These are phyloP conservation scores for Masticophis lateralis DNA, from an alignment of 2,797 vertebrate genomes.

Conservation along the genomic window DNA sequence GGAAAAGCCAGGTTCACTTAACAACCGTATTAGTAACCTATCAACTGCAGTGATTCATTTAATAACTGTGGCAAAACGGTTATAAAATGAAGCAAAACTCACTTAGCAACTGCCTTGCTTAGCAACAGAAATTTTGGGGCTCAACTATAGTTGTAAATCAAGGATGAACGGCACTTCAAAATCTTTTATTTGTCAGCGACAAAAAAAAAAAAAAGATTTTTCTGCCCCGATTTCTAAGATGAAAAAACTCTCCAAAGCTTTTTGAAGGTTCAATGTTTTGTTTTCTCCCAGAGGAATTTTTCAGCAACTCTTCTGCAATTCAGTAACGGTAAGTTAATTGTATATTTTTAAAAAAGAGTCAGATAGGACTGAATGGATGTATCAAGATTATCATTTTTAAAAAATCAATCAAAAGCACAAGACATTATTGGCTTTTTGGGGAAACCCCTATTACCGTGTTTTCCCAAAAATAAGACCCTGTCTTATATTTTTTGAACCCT, in stretches of 20 bases:
- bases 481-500: too few species aligned
- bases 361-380: background rate
- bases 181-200: background rate
- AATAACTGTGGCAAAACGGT: background rate
- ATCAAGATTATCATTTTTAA: background rate
- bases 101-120: background rate
- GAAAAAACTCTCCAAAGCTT: conserved; percentile 7
- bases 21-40: background rate
- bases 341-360: background rate
- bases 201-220: background rate
- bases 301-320: conserved; percentile 15
- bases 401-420: background rate
- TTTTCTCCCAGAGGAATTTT: background rate
- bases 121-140: background rate
- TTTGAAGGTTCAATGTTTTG: conserved; percentile 23
- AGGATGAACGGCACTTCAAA: background rate
- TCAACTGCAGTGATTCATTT: background rate
- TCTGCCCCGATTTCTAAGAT: background rate
- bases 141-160: background rate
- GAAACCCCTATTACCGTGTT: background rate
- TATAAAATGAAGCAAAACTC: background rate
- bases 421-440: conserved; percentile 34
- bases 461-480: too few species aligned
- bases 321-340: conserved; percentile 47
- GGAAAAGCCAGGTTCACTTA: background rate